Base-by-base conservation (phyloP, 2,888 invertebrate genomes). In the Macrophya annulata region DNA sequence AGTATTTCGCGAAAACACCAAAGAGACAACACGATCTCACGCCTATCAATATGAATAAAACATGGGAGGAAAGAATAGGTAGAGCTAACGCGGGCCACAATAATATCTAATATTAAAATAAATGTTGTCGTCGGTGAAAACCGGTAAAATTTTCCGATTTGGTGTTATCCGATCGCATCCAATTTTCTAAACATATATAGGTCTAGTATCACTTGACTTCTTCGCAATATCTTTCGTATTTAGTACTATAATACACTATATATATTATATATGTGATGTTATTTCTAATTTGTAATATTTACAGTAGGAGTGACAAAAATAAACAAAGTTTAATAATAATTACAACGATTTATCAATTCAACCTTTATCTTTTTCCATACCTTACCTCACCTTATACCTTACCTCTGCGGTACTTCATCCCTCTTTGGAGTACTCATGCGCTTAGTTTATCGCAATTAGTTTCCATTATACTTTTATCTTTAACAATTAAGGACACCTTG, bases 221-320 rank as follows among this genome's bases (percentile, higher is more conserved):
- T 88, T 87, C 88, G 90, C 90, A 89, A 89, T 88, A 89, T 89
- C 88, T 88, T 88, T 88, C 87, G 87, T 89, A 89, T 88, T 88
- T 88, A 88, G 88, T 88, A 89, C 87, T 85, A 85, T 86, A 86
- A 86, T 88, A 81, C 40, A 51, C 9, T 77, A 77, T 81, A 62
- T 68, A 83, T 71, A 62, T 62, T 68, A 83, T 83, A 83, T 83
- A 89, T 90, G 90, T 90, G 90, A 91, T 90, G 89, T 90, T 89
- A 88, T 88, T 90, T 90, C 88, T 90, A 90, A 90, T 89, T 90
- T 91, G 89, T 91, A 89, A 91, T 90, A 89, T 89, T 89, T 89
- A 87, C 89, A 88, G 86, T 88, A 87, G 88, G 89, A 86, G 86
- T 87, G 86, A 86, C 85, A 76, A 84, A 86, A 83, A 55, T 48